Evolutionary conservation across 2,113 vertebrate species (phyloP).

Genomic region (Pterocles orientalis): DNA sequence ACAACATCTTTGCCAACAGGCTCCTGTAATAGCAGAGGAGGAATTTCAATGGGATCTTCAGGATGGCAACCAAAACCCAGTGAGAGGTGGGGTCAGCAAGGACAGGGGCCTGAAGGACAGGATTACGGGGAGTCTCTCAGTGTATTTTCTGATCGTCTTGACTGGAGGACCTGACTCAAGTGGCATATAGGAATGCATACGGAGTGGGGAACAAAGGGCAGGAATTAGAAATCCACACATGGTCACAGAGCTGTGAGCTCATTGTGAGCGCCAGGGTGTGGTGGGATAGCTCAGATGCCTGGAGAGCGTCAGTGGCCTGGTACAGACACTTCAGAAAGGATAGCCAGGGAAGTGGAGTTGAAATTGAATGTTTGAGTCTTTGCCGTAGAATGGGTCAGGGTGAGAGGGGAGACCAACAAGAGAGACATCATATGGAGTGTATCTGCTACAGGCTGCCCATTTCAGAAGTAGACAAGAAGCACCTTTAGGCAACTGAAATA

Average conservation of each 20-base stretch:
- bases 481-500: neutral
- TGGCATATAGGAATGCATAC: neutral
- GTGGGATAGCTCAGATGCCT: neutral
- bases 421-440: neutral
- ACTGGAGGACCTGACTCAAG: neutral
- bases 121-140: neutral
- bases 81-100: neutral
- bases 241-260: neutral
- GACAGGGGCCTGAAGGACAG: neutral
- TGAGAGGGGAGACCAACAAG: neutral
- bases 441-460: neutral
- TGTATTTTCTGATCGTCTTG: neutral
- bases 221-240: neutral
- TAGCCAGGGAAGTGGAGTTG: neutral
- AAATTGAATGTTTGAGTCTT: neutral
- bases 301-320: neutral
- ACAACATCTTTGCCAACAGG: neutral
- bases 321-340: neutral
- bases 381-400: neutral
- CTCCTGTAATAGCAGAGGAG: neutral
- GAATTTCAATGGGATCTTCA: neutral
- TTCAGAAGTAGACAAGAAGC: neutral
- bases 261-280: neutral
- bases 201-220: neutral
- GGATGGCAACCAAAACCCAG: neutral